These are phyloP conservation scores for Drosophila hamatofila DNA, from an alignment of 2,888 invertebrate genomes.

Conservation along the genomic window DNA sequence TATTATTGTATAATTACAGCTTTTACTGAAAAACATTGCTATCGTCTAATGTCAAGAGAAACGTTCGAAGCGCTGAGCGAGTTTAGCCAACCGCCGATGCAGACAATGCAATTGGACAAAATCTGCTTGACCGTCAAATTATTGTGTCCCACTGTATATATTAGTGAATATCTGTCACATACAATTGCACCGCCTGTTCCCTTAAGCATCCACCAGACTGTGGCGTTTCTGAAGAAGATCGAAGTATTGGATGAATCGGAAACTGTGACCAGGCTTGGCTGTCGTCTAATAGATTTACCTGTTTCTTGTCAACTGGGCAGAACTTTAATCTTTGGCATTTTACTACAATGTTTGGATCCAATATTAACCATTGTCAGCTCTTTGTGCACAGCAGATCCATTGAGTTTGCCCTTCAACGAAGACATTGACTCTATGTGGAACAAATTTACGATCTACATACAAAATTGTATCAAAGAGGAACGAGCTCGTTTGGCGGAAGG, in stretches of 20 bases:
- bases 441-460: slow-evolving; percentile 81
- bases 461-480: slow-evolving; percentile 77
- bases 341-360: slow-evolving; percentile 97
- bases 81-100: slow-evolving; percentile 26
- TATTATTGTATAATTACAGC: not conserved
- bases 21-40: slow-evolving; percentile 37
- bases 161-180: slow-evolving; percentile 60
- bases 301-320: slow-evolving; percentile 96
- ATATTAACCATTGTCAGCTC: slow-evolving; percentile 95
- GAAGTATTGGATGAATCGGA: slow-evolving; percentile 94
- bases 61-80: slow-evolving; percentile 28
- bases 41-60: slow-evolving; percentile 51
- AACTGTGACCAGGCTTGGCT: slow-evolving; percentile 91
- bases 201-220: slow-evolving; percentile 86
- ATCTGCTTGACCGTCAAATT: slow-evolving; percentile 60
- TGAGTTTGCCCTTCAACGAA: slow-evolving; percentile 42
- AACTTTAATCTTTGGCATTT: slow-evolving; percentile 94
- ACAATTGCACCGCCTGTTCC: slow-evolving; percentile 51
- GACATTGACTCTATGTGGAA: slow-evolving; percentile 65
- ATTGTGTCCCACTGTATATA: slow-evolving; percentile 43
- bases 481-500: slow-evolving; percentile 88
- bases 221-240: slow-evolving; percentile 90
- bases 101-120: slow-evolving; percentile 56
- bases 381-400: slow-evolving; percentile 86
- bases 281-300: slow-evolving; percentile 94